phyloP scores from a whole-genome alignment of 2,113 vertebrate species.

The Takifugu bimaculatus region DNA sequence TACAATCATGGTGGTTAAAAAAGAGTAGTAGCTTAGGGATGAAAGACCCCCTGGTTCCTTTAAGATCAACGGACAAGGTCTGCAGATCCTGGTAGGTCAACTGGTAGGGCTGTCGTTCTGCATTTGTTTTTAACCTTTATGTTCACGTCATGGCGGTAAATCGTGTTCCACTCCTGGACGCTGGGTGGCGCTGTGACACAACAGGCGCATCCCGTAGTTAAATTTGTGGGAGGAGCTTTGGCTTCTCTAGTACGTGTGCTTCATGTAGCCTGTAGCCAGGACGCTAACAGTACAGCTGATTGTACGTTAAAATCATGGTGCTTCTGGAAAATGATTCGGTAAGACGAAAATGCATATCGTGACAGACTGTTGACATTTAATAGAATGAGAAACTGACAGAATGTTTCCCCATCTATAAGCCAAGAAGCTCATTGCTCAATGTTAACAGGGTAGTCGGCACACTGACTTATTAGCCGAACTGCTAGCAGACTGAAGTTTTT shows the following conservation, averaged over 20 bases:
- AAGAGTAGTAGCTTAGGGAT: no score
- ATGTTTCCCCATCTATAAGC: no score
- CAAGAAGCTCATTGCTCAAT: background rate
- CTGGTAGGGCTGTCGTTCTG: no score
- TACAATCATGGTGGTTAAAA: no score
- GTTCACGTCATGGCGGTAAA: no score
- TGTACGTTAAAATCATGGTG: slow-evolving; percentile 63
- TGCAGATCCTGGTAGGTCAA: no score
- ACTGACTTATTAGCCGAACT: slow-evolving; percentile 3
- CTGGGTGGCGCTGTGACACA: slow-evolving; percentile 5
- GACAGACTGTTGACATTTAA: rapidly evolving
- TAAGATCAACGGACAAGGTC: no score
- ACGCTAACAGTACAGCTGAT: slow-evolving; percentile 3
- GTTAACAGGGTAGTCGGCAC: background rate
- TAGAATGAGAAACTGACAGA: background rate
- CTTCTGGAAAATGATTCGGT: slow-evolving; percentile 80
- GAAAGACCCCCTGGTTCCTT: no score
- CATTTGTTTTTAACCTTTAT: no score
- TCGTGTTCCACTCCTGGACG: slow-evolving; percentile 21
- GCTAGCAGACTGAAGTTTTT: slow-evolving; percentile 8
- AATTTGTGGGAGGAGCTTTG: slow-evolving; percentile 45
- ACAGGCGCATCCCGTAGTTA: rapidly evolving
- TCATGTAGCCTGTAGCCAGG: slow-evolving; percentile 34
- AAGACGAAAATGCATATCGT: slow-evolving; percentile 17
- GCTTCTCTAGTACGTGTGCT: slow-evolving; percentile 71